Base-by-base conservation (phyloP, 1,140 invertebrate species). In the Condylostylus longicornis region DNA sequence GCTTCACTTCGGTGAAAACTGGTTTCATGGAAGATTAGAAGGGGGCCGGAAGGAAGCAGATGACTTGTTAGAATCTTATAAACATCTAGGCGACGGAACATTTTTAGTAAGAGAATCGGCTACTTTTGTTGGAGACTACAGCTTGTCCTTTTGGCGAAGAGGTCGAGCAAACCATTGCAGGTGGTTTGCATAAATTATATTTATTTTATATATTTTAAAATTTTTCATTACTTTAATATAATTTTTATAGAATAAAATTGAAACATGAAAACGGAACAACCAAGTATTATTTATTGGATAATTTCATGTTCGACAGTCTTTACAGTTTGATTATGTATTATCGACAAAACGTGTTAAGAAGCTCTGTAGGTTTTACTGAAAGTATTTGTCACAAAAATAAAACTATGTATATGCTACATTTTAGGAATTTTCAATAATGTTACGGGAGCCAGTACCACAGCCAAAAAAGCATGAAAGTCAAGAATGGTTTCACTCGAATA, bases 111-210 rank as follows among this genome's bases (percentile, higher is more conserved):
- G 91, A 40, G 82, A 91, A 45, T 93, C 89, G 58, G 88, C 93
- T 19, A 96, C 90, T 0, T 97, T 95, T 65, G 84, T 94, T 14
- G 91, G 91, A 1, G 90, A 96, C 63, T 95, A 93, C 57, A 89
- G 88, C 38, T 61, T 98, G 3, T 95, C 89, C 0, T 96, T 97
- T 64, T 94, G 84, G 85, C 69, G 87, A 9, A 75, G 86, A 52
- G 81, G 79, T 14, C 78, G 79, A 54, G 82, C 86, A 0, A 89
- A 93, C 63, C 93, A 97, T 60, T 94, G 89, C 58, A 71, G 35
- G 35, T 30, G 17, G 13, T 4, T 35, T 25, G 23, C 23, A 35
- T 3, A n/a, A 3, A 33, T 18, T 18, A 2, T 18, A 3, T 18
- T 33, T 12, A 9, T 12, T 9, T 33, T 10, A 35, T 5, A 6